Evolutionary conservation across 2,113 vertebrate species (phyloP).

Genomic region (Tachycineta bicolor): DNA sequence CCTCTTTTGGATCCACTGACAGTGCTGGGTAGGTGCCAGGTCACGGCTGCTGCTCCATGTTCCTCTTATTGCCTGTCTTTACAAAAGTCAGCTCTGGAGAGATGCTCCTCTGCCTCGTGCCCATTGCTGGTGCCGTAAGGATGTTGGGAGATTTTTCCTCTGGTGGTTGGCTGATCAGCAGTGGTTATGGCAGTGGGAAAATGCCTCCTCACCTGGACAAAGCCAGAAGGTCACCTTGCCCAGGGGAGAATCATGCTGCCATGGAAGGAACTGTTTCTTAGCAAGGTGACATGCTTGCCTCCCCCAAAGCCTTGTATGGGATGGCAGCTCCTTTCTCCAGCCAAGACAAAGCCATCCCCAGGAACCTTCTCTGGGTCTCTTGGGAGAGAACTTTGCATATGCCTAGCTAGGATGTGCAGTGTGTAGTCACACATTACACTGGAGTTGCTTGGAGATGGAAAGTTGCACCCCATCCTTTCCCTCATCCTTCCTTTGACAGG

Average conservation of each 20-base stretch:
- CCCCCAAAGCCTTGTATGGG: not conserved
- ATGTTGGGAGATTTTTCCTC: not conserved
- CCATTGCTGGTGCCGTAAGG: fast-evolving
- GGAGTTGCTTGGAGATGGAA: fast-evolving
- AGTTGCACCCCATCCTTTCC: fast-evolving
- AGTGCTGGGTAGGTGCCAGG: not conserved
- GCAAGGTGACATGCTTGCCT: fast-evolving
- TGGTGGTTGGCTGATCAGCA: fast-evolving
- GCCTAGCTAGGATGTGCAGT: not conserved
- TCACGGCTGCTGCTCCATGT: not conserved
- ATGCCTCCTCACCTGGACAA: not conserved
- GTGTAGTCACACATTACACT: fast-evolving
- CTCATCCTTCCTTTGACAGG: not conserved
- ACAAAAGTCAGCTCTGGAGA: not conserved
- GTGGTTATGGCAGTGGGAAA: not conserved
- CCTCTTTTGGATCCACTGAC: not conserved
- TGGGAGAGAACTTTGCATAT: not conserved
- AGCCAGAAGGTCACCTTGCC: not conserved
- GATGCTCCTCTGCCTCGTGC: not conserved
- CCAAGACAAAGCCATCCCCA: not conserved
- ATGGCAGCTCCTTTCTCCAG: not conserved
- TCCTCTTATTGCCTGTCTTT: not conserved
- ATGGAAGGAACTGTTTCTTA: not conserved
- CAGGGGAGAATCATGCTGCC: fast-evolving
- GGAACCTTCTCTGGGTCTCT: not conserved